Base-by-base conservation (phyloP, 1,140 invertebrate genomes). In the Danaus melanippus region DNA sequence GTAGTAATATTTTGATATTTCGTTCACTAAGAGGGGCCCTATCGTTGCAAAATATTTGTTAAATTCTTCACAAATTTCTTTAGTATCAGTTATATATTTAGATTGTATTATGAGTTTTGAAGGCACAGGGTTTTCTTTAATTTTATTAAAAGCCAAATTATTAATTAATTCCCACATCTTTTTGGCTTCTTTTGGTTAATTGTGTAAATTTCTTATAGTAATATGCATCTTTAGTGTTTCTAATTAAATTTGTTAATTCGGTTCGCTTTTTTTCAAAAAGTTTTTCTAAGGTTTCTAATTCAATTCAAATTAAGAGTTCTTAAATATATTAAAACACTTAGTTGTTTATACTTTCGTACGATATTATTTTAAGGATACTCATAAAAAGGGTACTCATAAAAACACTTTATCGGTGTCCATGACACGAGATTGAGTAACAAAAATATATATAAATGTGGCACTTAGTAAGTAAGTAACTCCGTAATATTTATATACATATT, bases 141-240 rank as follows among this genome's bases (percentile, higher is more conserved):
- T n/a, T n/a, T n/a, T n/a, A n/a, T n/a, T n/a, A n/a, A n/a, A n/a
- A n/a, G n/a, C n/a, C n/a, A 57, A 41, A 10, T 39, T 42, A 57
- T 57, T 57, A 21, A 57, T 11, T 46, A 57, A n/a, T 12, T 50
- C 12, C 55, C 55, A 57, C 42, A 50, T 46, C n/a, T 57, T 51
- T 11, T 57, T 57, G 8, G 48, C 47, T 46, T 46, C n/a, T 57
- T 32, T 39, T 50, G 9, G 5, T 21, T 21, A 10, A 47, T 56
- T 56, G 15, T 17, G 12, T 40, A 56, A 56, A 56, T 43, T 56
- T 15, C 5, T 56, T 56, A 11, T 43, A 44, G 17, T 56, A 56
- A 32, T 56, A 56, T 17, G 10, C 39, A 39, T 56, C 17, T 49
- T 56, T 56, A 17, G 46, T 56, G 5, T 17, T 17, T 44, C 12